Base-by-base conservation (phyloP, 1,140 invertebrate genomes). In the Drosophila varians region DNA sequence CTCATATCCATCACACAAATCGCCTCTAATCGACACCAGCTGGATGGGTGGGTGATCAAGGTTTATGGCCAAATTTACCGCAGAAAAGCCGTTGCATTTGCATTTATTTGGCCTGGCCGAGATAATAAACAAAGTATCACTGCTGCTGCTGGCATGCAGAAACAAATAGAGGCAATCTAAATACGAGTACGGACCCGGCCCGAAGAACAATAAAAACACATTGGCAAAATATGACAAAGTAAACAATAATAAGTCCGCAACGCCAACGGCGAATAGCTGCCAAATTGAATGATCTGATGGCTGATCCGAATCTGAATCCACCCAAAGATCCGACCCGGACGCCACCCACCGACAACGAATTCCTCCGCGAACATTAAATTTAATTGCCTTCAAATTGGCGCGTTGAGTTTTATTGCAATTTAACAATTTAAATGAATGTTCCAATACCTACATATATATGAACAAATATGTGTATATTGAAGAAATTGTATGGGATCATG, bases 51-150 rank as follows among this genome's bases (percentile, higher is more conserved):
- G 38, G 38, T 19, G 38, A 42, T 42, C 38, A 42, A 42, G 38
- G 38, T 42, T 19, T 42, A 42, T 18, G 38, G 28, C 52, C 53
- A 61, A 84, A 84, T 76, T 75, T 60, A 84, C 80, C 80, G 47
- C 80, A 84, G 53, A 75, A 83, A 60, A 46, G 57, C 40, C 45
- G 72, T 58, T 76, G 72, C 80, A 84, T 84, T 58, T 76, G 72
- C 80, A 84, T 84, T 77, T 86, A 86, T 84, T 84, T 86, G 80
- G 77, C 72, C 73, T 65, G 61, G 61, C 31, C 77, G 76, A 61
- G 76, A 70, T 61, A 90, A 90, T 89, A 89, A 89, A 89, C 87
- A 89, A 78, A 82, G 86, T 82, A 86, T 84, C 82, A 70, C 71
- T 69, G 36, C 21, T 69, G 36, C 21, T 40, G 38, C 36, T 55